Percentiles rank a stretch among this genome's conserved stretches.
Conservation (phyloP, 2,113 vertebrate genomes). For the Leptosomus discolor region DNA sequence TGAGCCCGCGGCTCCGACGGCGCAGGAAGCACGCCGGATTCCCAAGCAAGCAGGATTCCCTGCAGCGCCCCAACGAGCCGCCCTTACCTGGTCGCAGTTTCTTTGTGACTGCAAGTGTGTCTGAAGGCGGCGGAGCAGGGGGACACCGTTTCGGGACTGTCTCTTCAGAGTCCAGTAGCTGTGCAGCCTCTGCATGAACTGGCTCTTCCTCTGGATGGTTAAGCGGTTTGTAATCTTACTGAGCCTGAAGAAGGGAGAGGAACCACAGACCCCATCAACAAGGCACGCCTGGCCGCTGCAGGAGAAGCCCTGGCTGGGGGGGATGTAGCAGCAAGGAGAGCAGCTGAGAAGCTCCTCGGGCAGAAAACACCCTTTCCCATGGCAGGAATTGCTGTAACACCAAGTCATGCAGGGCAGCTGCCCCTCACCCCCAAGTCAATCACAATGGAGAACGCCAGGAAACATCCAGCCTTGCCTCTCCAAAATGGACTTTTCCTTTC, state of each 20-base stretch:
- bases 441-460: neutral
- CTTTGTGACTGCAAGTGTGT: slow-evolving; percentile 96
- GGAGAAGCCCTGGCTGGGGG: neutral
- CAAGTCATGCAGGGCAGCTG: neutral
- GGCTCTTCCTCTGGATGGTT: slow-evolving; percentile 95
- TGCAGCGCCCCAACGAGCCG: neutral
- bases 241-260: slow-evolving; percentile 75
- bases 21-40: neutral
- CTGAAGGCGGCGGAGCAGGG: slow-evolving; percentile 92
- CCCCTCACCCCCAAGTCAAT: neutral
- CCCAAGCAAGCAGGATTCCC: neutral
- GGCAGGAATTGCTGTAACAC: neutral
- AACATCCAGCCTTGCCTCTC: neutral
- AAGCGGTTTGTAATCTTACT: slow-evolving; percentile 97
- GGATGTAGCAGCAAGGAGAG: neutral
- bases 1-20: neutral
- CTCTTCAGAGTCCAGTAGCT: slow-evolving; percentile 99
- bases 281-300: neutral
- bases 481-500: neutral
- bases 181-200: slow-evolving; percentile 98
- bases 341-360: neutral
- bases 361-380: neutral
- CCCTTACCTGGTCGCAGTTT: slow-evolving; percentile 84
- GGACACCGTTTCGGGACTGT: slow-evolving; percentile 95
- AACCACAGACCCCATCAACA: neutral